Conservation (phyloP, 2,113 vertebrate genomes). For the Alectura lathami region DNA sequence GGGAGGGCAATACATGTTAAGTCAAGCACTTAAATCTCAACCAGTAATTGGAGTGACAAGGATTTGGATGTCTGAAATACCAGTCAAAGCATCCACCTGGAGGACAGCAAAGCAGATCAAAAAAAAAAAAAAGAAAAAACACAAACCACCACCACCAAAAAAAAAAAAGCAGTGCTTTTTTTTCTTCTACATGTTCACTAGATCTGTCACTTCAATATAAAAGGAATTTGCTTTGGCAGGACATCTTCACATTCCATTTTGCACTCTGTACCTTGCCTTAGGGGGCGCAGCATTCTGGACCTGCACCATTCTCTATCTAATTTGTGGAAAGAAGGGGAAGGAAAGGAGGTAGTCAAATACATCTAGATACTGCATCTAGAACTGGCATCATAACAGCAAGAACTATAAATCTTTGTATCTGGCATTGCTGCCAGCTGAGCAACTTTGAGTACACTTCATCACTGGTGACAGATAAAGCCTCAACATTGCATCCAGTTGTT, state of each 20-base stretch:
- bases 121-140: neutral
- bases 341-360: neutral
- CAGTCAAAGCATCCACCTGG: neutral
- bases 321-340: neutral
- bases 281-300: neutral
- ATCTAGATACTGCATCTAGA: neutral
- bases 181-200: neutral
- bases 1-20: neutral
- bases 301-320: fast-evolving
- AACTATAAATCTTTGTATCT: neutral
- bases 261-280: neutral
- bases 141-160: no score
- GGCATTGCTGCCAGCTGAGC: neutral
- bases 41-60: neutral
- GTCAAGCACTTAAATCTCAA: neutral
- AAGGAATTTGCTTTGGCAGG: neutral
- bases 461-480: neutral
- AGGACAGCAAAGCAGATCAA: neutral
- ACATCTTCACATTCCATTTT: neutral
- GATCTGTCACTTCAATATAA: neutral
- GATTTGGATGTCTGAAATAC: neutral
- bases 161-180: neutral
- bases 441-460: neutral
- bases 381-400: neutral
- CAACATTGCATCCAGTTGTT: no score